Evolutionary conservation across 2,797 vertebrate species (phyloP).

Genomic region (Tapirus indicus): DNA sequence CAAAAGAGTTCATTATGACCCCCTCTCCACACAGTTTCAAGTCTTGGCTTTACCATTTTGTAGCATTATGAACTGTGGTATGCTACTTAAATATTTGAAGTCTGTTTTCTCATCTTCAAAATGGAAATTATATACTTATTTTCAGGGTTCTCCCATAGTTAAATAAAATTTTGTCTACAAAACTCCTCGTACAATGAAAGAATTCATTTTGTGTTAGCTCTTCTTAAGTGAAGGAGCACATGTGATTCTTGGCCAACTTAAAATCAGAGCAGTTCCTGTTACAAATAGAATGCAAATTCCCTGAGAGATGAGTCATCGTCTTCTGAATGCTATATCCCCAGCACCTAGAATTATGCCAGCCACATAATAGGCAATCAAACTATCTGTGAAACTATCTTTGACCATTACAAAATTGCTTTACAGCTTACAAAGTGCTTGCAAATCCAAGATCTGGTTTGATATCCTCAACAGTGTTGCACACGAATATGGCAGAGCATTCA

Average conservation of each 20-base stretch:
- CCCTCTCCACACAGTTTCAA: background rate
- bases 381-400: background rate
- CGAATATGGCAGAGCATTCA: background rate
- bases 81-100: background rate
- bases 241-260: background rate
- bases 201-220: background rate
- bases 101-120: background rate
- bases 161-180: background rate
- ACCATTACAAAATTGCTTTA: background rate
- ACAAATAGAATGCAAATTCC: background rate
- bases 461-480: background rate
- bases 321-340: background rate
- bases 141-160: background rate
- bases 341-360: background rate
- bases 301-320: background rate
- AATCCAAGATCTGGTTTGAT: background rate
- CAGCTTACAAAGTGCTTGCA: background rate
- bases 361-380: background rate
- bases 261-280: background rate
- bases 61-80: background rate
- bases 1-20: background rate
- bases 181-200: background rate
- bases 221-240: background rate
- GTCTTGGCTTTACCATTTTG: background rate
- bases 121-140: background rate